Evolutionary conservation across 2,113 vertebrate genomes (phyloP).

Genomic region (Camelus bactrianus): DNA sequence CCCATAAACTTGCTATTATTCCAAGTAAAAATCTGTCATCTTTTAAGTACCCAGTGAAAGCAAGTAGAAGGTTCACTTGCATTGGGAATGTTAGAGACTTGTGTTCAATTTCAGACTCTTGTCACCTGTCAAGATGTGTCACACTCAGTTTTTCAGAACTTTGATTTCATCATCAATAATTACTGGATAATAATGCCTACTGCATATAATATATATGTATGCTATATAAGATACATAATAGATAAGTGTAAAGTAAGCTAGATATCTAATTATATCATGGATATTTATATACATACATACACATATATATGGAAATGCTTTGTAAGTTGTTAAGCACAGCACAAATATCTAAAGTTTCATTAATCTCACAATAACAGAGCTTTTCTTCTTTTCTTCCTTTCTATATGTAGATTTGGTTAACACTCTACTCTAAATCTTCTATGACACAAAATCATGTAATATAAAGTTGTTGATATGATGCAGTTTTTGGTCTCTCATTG

Average conservation of each 20-base stretch:
- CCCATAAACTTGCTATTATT: background rate
- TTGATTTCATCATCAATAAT: background rate
- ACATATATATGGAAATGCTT: background rate
- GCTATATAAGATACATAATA: background rate
- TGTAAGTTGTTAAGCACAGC: background rate
- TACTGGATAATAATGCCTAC: background rate
- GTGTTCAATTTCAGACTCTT: background rate
- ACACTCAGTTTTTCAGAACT: background rate
- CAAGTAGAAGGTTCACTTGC: background rate
- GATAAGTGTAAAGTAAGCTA: background rate
- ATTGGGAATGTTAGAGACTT: background rate
- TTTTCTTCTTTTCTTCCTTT: conserved; percentile 15
- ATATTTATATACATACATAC: background rate
- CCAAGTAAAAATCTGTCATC: background rate
- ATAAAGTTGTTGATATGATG: background rate
- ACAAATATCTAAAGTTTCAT: background rate
- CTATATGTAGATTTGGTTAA: background rate
- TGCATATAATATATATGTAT: background rate
- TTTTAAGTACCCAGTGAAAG: conserved; percentile 22
- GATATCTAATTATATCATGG: background rate
- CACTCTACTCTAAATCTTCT: background rate
- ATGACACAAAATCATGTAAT: background rate
- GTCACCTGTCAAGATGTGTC: background rate
- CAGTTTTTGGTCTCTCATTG: background rate
- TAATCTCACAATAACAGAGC: background rate